Evolutionary conservation across 2,113 vertebrate genomes (phyloP).

Genomic region (Menura novaehollandiae): DNA sequence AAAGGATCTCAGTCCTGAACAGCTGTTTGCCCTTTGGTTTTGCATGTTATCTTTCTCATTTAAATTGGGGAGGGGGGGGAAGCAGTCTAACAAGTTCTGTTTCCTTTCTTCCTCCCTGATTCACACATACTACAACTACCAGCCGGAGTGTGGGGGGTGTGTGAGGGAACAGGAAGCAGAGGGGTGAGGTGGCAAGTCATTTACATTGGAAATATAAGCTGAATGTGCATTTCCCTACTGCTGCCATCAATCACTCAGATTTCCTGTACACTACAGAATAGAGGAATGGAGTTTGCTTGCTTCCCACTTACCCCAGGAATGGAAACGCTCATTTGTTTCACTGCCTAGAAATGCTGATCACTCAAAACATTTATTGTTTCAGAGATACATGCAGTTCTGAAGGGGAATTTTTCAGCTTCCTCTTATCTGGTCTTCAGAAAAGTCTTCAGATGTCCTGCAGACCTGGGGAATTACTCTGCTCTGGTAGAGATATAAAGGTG

Average conservation of each 20-base stretch:
- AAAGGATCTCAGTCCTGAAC: background rate
- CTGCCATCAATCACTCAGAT: constrained; percentile 41
- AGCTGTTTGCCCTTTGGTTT: background rate
- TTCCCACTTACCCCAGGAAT: constrained; percentile 26
- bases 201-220: constrained; percentile 43
- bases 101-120: background rate
- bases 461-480: background rate
- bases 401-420: background rate
- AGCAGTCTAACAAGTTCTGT: background rate
- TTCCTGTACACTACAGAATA: background rate
- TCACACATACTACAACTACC: background rate
- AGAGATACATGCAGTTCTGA: background rate
- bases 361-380: constrained; percentile 24
- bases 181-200: constrained; percentile 32
- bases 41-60: background rate
- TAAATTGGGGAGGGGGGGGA: background rate
- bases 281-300: background rate
- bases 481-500: background rate
- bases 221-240: constrained; percentile 49
- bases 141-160: background rate
- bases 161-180: constrained; percentile 37
- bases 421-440: background rate
- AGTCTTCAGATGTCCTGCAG: background rate
- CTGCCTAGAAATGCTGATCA: constrained; percentile 43
- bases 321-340: constrained; percentile 18